These are phyloP conservation scores for Sinocyclocheilus maitianheensis DNA, from an alignment of 2,113 vertebrate species.

Conservation along the genomic window DNA sequence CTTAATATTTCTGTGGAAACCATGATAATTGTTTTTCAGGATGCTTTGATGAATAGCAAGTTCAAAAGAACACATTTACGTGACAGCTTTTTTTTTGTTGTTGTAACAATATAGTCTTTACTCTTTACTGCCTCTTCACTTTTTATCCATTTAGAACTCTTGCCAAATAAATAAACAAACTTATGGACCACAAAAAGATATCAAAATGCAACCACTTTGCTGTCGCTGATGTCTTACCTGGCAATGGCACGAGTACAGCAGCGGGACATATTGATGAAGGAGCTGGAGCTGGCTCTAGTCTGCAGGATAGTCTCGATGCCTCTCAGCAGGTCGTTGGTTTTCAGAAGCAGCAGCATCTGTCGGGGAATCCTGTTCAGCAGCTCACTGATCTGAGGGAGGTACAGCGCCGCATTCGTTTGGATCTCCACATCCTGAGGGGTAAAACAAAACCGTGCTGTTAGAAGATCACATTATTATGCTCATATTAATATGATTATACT, in stretches of 20 bases:
- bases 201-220: not conserved
- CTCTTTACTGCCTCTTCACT: no score
- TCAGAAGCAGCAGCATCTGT: constrained; percentile 94
- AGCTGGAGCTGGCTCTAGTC: constrained; percentile 87
- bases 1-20: not conserved
- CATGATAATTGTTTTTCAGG: not conserved
- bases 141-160: no score
- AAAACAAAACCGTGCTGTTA: not conserved
- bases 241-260: constrained; percentile 89
- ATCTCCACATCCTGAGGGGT: constrained; percentile 85
- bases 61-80: no score
- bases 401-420: constrained; percentile 83
- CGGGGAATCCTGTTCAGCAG: constrained; percentile 88
- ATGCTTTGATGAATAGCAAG: not conserved
- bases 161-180: no score
- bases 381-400: constrained; percentile 92
- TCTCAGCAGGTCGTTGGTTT: constrained; percentile 94
- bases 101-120: no score
- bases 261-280: constrained; percentile 96
- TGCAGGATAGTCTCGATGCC: constrained; percentile 88
- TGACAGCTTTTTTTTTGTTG: no score
- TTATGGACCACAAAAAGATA: no score
- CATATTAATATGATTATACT: not conserved
- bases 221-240: constrained; percentile 65
- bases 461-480: not conserved